Percentiles rank a stretch among this genome's conserved stretches.
phyloP scores from a whole-genome alignment of 2,888 invertebrate genomes.

The Tetropium fuscum region DNA sequence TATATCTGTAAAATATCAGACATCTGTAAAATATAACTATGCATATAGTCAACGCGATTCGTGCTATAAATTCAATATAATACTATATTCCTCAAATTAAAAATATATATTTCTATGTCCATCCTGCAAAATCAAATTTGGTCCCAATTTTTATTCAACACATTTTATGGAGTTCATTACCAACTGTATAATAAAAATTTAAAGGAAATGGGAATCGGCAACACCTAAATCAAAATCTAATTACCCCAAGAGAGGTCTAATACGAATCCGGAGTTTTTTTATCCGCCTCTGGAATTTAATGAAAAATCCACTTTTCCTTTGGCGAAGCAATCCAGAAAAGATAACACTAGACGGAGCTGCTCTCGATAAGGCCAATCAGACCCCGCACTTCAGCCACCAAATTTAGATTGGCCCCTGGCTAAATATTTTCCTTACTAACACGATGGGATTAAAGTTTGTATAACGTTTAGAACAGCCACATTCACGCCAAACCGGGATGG shows the following conservation, averaged over 20 bases:
- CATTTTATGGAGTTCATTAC: too few relatives aligned
- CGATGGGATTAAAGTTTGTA: conserved; percentile 66
- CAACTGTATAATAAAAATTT: too few relatives aligned
- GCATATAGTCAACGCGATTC: too few relatives aligned
- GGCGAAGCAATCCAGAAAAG: conserved; percentile 61
- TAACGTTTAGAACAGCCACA: conserved; percentile 54
- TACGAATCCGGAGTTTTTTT: conserved; percentile 31
- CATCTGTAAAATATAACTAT: too few relatives aligned
- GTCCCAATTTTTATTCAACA: too few relatives aligned
- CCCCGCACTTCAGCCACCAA: conserved; percentile 61
- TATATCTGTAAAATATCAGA: too few relatives aligned
- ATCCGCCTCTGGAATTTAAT: conserved; percentile 47
- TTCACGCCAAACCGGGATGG: conserved; percentile 48
- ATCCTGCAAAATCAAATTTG: too few relatives aligned
- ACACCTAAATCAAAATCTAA: conserved; percentile 21
- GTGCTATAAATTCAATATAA: too few relatives aligned
- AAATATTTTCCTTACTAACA: conserved; percentile 69
- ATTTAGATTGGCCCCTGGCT: conserved; percentile 68
- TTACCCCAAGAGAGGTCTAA: background rate
- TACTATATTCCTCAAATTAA: too few relatives aligned
- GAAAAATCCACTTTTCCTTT: conserved; percentile 61
- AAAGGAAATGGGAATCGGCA: conserved; percentile 16
- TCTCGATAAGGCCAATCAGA: conserved; percentile 63
- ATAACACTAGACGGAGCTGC: conserved; percentile 61
- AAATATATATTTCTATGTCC: too few relatives aligned